A percentile compares a stretch with the other conserved stretches of the same genome.
Evolutionary conservation across 2,888 invertebrate genomes (phyloP).

Genomic region (Slavum lentiscoides): DNA sequence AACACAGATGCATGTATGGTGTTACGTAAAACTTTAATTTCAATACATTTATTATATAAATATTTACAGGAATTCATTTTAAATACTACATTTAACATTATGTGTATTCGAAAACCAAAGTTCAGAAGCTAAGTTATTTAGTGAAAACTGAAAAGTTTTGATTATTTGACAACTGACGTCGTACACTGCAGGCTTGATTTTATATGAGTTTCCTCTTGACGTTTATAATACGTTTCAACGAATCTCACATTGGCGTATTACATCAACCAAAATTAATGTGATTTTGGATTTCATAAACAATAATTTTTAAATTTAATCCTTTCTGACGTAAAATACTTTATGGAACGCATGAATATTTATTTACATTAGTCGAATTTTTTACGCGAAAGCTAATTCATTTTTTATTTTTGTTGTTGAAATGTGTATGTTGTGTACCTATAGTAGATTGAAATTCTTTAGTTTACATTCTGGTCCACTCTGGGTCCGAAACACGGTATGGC

Average conservation of each 20-base stretch:
- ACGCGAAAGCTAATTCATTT: too few relatives aligned
- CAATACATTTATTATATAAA: not conserved
- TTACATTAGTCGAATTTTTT: too few relatives aligned
- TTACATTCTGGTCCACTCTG: not conserved
- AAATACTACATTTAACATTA: not conserved
- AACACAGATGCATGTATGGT: not conserved
- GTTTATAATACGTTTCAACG: too few relatives aligned
- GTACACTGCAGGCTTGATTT: not conserved
- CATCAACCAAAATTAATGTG: too few relatives aligned
- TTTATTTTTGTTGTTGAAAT: too few relatives aligned
- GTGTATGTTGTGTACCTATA: too few relatives aligned
- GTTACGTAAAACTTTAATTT: not conserved
- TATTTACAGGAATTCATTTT: not conserved
- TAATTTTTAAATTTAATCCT: too few relatives aligned
- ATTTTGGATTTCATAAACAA: too few relatives aligned
- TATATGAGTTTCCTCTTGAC: not conserved
- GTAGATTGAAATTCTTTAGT: too few relatives aligned
- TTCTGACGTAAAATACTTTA: too few relatives aligned
- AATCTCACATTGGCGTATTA: too few relatives aligned
- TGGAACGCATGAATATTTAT: too few relatives aligned
- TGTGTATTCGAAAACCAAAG: not conserved
- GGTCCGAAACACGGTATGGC: conserved; percentile 27
- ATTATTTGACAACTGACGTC: not conserved
- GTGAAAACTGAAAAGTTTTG: not conserved
- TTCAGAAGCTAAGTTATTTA: not conserved